Evolutionary conservation across 2,888 invertebrate genomes (phyloP).

Genomic region (Meteorus colon): DNA sequence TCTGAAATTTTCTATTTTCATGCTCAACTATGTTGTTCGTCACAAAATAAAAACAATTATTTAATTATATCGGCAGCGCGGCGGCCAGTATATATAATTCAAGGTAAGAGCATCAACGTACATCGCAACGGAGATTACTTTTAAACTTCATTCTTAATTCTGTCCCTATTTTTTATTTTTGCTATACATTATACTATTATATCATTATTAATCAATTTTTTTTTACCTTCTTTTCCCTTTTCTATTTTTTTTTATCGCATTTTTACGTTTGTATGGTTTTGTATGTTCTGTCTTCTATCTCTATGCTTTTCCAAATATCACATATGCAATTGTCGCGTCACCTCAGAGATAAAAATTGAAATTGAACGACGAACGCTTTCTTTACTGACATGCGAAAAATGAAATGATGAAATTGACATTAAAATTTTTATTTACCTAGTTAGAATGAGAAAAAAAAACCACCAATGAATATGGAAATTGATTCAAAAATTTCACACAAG

Average conservation of each 20-base stretch:
- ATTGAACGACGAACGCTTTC: not conserved
- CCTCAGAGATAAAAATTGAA: not conserved
- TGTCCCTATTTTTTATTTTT: slow-evolving; percentile 47
- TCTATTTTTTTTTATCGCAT: slow-evolving; percentile 41
- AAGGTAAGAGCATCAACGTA: slow-evolving; percentile 73
- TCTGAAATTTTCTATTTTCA: slow-evolving; percentile 37
- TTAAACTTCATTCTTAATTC: slow-evolving; percentile 54
- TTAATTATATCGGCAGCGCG: slow-evolving; percentile 74
- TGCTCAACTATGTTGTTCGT: slow-evolving; percentile 66
- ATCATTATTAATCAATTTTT: slow-evolving; percentile 36
- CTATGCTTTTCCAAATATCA: slow-evolving; percentile 43
- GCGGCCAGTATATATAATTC: slow-evolving; percentile 73
- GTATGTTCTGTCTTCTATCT: slow-evolving; percentile 28
- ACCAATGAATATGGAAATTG: slow-evolving; percentile 16
- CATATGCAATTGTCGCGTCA: slow-evolving; percentile 42
- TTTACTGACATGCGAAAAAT: slow-evolving; percentile 27
- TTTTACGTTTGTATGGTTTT: slow-evolving; percentile 20
- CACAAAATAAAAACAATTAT: slow-evolving; percentile 72
- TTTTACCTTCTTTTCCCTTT: slow-evolving; percentile 45
- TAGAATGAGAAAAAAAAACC: slow-evolving; percentile 6
- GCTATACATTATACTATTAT: slow-evolving; percentile 29
- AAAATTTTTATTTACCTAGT: not conserved
- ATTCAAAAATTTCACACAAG: slow-evolving; percentile 18
- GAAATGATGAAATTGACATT: not conserved
- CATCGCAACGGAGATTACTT: slow-evolving; percentile 69